A percentile compares a stretch with the other conserved stretches of the same genome.
These are phyloP conservation scores for Electrona antarctica DNA, from an alignment of 2,113 vertebrate genomes.

Conservation along the genomic window DNA sequence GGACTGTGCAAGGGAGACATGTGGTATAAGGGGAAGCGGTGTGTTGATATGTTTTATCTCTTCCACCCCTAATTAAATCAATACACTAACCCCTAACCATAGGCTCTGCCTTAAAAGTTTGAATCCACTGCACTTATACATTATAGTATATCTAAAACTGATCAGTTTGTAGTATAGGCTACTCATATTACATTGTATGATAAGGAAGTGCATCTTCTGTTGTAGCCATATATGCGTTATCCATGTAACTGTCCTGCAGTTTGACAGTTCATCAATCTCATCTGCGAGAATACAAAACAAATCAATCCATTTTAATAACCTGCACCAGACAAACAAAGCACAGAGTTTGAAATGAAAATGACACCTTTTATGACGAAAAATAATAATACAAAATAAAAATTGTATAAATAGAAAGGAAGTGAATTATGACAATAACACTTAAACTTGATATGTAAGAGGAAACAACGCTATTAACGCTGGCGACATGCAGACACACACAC, in stretches of 20 bases:
- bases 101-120: conserved; percentile 10
- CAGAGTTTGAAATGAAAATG: neutral
- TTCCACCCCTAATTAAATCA: neutral
- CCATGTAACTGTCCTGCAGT: neutral
- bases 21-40: neutral
- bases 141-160: neutral
- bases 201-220: neutral
- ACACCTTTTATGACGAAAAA: neutral
- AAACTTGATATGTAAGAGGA: conserved; percentile 15
- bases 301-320: conserved; percentile 2
- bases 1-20: conserved; percentile 49
- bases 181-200: neutral
- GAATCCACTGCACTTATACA: neutral
- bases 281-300: conserved; percentile 12
- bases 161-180: neutral
- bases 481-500: conserved; percentile 6
- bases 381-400: too few species aligned
- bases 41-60: neutral
- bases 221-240: neutral
- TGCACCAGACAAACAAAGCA: neutral
- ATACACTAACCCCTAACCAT: neutral
- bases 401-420: too few species aligned
- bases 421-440: too few species aligned
- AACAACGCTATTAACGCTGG: neutral
- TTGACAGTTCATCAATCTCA: conserved; percentile 1